Evolutionary conservation across 30 jellyfish, hydroid and myxozoan genomes (phyloP), one percentile per base, ranked within the genome.

Genomic region (Catostylus mosaicus): DNA sequence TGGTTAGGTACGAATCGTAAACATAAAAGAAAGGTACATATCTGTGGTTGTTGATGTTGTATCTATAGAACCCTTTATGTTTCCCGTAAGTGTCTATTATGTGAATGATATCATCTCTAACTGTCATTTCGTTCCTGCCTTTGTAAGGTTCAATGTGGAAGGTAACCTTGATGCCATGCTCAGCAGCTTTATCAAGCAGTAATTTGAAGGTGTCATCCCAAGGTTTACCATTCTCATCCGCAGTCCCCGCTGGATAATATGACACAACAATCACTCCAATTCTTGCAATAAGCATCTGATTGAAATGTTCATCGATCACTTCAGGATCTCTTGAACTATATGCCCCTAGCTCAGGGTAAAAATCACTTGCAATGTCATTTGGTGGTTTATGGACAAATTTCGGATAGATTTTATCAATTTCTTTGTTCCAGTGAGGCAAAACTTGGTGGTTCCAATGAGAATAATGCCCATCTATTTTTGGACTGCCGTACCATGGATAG

Each of bases 401-500:
- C 57, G 59, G 60, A 68, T 77, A 77, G 43, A 36, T 43, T 37
- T 88, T 66, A 26, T 94, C 97, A 22, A 88, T 48, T 29, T 67
- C 78, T 45, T 80, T 64, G 82, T 84, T 88, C 99, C 99, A 94
- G 63, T 94, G 99, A 30, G 99, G 97, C 31, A 94, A 32, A 20
- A 73, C 68, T 43, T 50, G 35, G 63, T 94, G 99, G 52, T 94
- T 94, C 99, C 99, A 94, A 67, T 94, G 99, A 16, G 90, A 27
- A 38, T 82, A 94, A 47, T 83, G 78, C 47, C 89, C 89, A 81
- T 94, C 99, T 16, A 27, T 36, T n/a, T 60, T 67, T n/a, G 97
- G 97, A 75, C 83, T 94, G 66, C 95, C 89, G 54, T 94, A 94
- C 99, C 99, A 94, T 0, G 99, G 96, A 84, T 94, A 94, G 67